A percentile compares a stretch with the other conserved stretches of the same genome.
Conservation (phyloP, 2,888 invertebrate genomes). For the Gari tellinella region DNA sequence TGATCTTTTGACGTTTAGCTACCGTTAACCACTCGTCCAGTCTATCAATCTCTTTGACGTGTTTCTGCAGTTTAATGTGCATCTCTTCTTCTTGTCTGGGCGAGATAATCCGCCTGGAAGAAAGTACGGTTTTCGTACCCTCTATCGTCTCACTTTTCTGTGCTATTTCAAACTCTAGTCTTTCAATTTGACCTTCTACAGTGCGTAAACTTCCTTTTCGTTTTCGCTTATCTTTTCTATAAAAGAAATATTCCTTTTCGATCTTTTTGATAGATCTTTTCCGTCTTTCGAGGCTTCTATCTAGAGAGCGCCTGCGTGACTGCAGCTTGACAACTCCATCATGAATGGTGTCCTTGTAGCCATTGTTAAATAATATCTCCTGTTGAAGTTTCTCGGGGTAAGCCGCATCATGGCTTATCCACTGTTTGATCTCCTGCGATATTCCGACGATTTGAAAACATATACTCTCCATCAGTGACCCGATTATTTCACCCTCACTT, state of each 20-base stretch:
- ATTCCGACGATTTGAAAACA: slow-evolving; percentile 70
- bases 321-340: slow-evolving; percentile 63
- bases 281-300: slow-evolving; percentile 62
- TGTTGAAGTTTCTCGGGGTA: slow-evolving; percentile 73
- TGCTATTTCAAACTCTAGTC: slow-evolving; percentile 60
- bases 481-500: slow-evolving; percentile 61
- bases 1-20: slow-evolving; percentile 56
- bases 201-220: slow-evolving; percentile 67
- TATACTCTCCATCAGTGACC: slow-evolving; percentile 68
- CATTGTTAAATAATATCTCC: slow-evolving; percentile 69
- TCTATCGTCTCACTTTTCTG: slow-evolving; percentile 65
- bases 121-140: slow-evolving; percentile 61
- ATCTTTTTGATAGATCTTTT: slow-evolving; percentile 52
- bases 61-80: slow-evolving; percentile 50
- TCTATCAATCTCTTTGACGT: slow-evolving; percentile 59
- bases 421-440: slow-evolving; percentile 68
- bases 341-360: slow-evolving; percentile 68
- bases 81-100: slow-evolving; percentile 65
- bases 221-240: slow-evolving; percentile 66
- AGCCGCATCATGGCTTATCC: slow-evolving; percentile 69
- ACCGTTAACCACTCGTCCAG: slow-evolving; percentile 64
- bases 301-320: slow-evolving; percentile 44
- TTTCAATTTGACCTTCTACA: slow-evolving; percentile 65
- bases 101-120: slow-evolving; percentile 53
- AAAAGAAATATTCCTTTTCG: slow-evolving; percentile 58